These are phyloP conservation scores for Drosophila basisetae DNA, from an alignment of 2,888 invertebrate species.

Conservation along the genomic window DNA sequence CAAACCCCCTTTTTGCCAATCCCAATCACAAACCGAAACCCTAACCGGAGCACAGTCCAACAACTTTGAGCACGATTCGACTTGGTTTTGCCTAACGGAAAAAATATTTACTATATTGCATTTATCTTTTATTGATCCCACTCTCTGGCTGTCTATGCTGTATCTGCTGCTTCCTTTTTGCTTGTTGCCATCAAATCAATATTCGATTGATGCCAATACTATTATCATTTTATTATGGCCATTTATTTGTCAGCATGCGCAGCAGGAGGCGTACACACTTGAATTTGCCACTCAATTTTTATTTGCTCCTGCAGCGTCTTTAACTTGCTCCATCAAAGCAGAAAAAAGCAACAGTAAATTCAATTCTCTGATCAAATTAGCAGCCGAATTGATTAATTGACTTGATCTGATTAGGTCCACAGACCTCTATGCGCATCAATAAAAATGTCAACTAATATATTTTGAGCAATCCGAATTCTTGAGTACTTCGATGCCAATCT, in stretches of 20 bases:
- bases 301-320: conserved; percentile 36
- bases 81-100: conserved; percentile 53
- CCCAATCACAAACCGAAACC: neutral
- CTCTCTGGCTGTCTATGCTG: conserved; percentile 27
- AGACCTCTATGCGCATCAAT: conserved; percentile 29
- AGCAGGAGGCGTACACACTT: conserved; percentile 35
- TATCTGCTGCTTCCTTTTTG: conserved; percentile 18
- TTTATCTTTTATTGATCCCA: conserved; percentile 76
- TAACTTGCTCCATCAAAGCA: conserved; percentile 8
- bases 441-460: conserved; percentile 36
- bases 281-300: conserved; percentile 48
- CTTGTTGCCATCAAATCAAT: conserved; percentile 73
- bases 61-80: conserved; percentile 45
- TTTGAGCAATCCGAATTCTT: conserved; percentile 15
- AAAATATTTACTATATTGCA: conserved; percentile 64
- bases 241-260: conserved; percentile 69
- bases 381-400: conserved; percentile 70
- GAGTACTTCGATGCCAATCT: neutral
- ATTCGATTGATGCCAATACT: conserved; percentile 80
- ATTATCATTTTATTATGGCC: conserved; percentile 81
- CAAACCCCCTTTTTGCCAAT: conserved; percentile 2
- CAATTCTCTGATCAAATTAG: conserved; percentile 65
- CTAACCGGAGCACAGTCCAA: conserved; percentile 8
- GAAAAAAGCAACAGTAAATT: conserved; percentile 29
- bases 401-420: conserved; percentile 49